These are phyloP conservation scores for Lordiphosa stackelbergi DNA, from an alignment of 1,140 invertebrate genomes.

Conservation along the genomic window DNA sequence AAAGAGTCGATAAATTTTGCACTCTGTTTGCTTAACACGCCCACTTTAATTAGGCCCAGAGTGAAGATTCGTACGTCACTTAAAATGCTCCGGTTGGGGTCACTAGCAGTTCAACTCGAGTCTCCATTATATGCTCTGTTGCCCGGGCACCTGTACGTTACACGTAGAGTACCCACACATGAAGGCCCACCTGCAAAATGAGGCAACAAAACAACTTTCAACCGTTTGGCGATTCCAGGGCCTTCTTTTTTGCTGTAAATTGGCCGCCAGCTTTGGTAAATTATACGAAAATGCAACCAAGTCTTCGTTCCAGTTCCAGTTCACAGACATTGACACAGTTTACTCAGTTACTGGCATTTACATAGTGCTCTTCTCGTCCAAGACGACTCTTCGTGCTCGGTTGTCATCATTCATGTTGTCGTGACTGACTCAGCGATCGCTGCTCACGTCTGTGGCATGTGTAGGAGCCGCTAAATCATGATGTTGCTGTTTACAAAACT, in stretches of 20 bases:
- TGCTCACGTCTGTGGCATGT: slow-evolving; percentile 47
- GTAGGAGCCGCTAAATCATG: slow-evolving; percentile 41
- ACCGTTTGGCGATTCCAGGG: slow-evolving; percentile 40
- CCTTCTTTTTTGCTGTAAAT: slow-evolving; percentile 51
- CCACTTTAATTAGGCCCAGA: slow-evolving; percentile 41
- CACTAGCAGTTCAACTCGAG: slow-evolving; percentile 21
- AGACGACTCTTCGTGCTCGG: slow-evolving; percentile 16
- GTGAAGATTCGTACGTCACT: slow-evolving; percentile 11
- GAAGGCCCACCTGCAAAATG: slow-evolving; percentile 50
- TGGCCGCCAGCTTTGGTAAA: slow-evolving; percentile 38
- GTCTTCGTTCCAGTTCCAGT: slow-evolving; percentile 72
- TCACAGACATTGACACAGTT: slow-evolving; percentile 76
- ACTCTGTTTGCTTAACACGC: slow-evolving; percentile 47
- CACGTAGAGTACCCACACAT: slow-evolving; percentile 29
- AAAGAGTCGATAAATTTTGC: slow-evolving; percentile 36
- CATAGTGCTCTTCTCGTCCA: slow-evolving; percentile 3
- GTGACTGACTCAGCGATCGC: slow-evolving; percentile 11
- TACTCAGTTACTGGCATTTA: slow-evolving; percentile 17
- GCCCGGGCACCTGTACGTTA: slow-evolving; percentile 40
- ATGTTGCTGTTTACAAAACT: slow-evolving; percentile 18
- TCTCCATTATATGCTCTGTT: slow-evolving; percentile 20
- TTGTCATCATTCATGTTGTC: slow-evolving; percentile 23
- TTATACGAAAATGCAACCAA: slow-evolving; percentile 49
- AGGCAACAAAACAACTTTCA: slow-evolving; percentile 21
- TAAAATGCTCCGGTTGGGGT: slow-evolving; percentile 3